Evolutionary conservation across 2,797 vertebrate species (phyloP).

Genomic region (Myotis pilosus): DNA sequence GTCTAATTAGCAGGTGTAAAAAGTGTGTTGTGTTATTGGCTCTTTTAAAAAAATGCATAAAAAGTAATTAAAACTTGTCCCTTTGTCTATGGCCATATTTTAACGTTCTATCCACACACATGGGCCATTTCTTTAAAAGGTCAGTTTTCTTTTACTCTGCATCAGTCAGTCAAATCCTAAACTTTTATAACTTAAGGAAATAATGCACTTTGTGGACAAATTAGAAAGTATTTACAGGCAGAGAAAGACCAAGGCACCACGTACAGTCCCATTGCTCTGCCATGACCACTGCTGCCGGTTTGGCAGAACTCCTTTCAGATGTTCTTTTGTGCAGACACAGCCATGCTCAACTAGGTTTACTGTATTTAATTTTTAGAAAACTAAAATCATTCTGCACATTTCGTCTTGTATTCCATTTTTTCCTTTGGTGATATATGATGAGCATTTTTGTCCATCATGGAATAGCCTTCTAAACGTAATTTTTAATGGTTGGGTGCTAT

Average conservation of each 20-base stretch:
- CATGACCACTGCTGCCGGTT: too few relatives aligned
- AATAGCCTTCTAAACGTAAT: not conserved
- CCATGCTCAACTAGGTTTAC: accelerated
- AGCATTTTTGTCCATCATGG: not conserved
- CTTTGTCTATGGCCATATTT: not conserved
- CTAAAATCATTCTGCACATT: not conserved
- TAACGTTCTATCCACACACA: not conserved
- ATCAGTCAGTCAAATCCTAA: not conserved
- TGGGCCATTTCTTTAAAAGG: not conserved
- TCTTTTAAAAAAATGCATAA: not conserved
- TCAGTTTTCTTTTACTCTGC: not conserved
- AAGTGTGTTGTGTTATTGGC: not conserved
- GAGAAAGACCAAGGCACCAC: not conserved
- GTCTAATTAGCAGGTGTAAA: not conserved
- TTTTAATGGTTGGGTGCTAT: not conserved
- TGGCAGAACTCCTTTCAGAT: not conserved
- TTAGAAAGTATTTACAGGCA: not conserved
- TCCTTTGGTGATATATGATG: not conserved
- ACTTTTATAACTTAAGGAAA: not conserved
- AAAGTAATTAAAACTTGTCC: not conserved
- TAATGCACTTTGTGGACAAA: not conserved
- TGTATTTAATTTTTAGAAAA: not conserved
- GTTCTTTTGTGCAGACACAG: not conserved
- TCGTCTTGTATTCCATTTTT: not conserved
- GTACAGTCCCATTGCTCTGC: accelerated